phyloP scores from a whole-genome alignment of 2,113 vertebrate species.

The Fukomys damarensis region DNA sequence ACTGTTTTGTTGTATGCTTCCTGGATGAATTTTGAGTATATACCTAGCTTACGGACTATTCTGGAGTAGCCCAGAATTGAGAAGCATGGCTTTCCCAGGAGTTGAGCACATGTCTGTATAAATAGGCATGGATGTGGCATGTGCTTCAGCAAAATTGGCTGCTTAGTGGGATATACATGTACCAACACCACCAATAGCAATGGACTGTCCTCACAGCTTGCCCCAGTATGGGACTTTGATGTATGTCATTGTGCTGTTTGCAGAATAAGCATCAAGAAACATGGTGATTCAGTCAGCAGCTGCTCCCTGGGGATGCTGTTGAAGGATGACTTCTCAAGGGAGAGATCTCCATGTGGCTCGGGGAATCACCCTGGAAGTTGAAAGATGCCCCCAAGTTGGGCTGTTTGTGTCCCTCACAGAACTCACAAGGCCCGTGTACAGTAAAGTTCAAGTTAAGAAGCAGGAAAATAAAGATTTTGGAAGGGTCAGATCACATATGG shows the following conservation, averaged over 20 bases:
- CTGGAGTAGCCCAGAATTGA: not conserved
- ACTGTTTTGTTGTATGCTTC: not conserved
- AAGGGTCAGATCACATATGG: not conserved
- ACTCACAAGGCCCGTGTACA: not conserved
- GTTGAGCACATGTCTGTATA: not conserved
- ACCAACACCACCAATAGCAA: not conserved
- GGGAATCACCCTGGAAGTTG: accelerated
- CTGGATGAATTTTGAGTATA: not conserved
- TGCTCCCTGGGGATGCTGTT: not conserved
- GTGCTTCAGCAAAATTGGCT: not conserved
- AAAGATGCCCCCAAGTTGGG: not conserved
- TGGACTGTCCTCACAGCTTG: not conserved
- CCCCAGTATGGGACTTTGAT: not conserved
- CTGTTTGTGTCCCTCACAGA: not conserved
- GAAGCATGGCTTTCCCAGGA: not conserved
- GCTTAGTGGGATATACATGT: not conserved
- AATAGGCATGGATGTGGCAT: not conserved
- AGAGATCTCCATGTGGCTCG: not conserved
- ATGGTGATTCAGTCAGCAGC: not conserved
- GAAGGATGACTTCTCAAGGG: not conserved
- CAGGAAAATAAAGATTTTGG: not conserved
- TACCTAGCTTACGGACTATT: not conserved
- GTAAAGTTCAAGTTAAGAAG: not conserved
- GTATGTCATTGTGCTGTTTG: not conserved
- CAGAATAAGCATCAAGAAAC: not conserved